Percentiles rank a stretch among this genome's conserved stretches.
Conservation (phyloP, 2,113 vertebrate genomes). For the Brachypteracias leptosomus region DNA sequence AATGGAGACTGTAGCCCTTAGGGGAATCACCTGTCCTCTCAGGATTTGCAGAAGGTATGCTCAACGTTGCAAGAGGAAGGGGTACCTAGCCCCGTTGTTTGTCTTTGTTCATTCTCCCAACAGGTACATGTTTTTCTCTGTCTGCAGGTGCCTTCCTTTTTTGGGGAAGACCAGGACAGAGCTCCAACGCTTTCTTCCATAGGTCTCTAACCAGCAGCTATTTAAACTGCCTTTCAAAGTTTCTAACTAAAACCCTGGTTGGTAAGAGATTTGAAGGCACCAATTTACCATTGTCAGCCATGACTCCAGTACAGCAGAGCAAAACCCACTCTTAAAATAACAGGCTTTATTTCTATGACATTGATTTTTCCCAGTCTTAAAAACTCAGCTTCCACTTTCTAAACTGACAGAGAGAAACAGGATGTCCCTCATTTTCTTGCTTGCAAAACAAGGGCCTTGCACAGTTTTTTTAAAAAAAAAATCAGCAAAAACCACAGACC, state of each 20-base stretch:
- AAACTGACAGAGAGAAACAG: background rate
- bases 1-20: background rate
- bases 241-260: background rate
- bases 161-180: background rate
- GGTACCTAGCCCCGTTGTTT: background rate
- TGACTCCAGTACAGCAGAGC: background rate
- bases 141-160: background rate
- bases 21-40: background rate
- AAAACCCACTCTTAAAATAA: background rate
- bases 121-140: background rate
- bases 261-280: background rate
- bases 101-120: background rate
- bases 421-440: background rate
- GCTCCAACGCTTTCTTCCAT: background rate
- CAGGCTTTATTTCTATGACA: background rate
- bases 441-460: background rate
- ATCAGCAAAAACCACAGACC: background rate
- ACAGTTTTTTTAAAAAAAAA: background rate
- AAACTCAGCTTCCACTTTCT: background rate
- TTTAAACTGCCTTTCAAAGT: background rate
- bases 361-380: background rate
- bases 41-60: background rate
- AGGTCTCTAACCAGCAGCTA: background rate
- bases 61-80: background rate
- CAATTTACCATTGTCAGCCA: background rate